A percentile compares a stretch with the other conserved stretches of the same genome.
These are phyloP conservation scores for Hanleya hanleyi DNA, from an alignment of 2,888 invertebrate genomes.

Conservation along the genomic window DNA sequence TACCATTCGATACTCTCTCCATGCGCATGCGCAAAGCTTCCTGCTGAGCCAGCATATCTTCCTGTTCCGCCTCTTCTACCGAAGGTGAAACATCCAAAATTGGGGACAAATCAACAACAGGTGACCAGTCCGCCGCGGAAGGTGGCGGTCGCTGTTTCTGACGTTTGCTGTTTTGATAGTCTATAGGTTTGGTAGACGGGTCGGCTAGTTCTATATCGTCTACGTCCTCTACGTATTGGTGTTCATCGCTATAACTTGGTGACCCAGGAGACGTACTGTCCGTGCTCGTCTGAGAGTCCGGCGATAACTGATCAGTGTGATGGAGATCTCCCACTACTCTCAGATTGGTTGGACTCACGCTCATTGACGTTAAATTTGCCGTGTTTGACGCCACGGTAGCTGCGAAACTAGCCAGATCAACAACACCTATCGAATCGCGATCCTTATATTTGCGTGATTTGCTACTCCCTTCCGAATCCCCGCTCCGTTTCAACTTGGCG, in stretches of 20 bases:
- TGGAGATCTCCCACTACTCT: slow-evolving; percentile 14
- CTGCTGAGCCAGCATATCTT: slow-evolving; percentile 68
- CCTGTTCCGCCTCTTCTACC: slow-evolving; percentile 72
- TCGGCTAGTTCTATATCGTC: slow-evolving; percentile 66
- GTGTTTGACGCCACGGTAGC: slow-evolving; percentile 72
- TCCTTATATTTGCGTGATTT: not conserved
- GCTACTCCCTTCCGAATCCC: not conserved
- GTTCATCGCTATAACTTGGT: slow-evolving; percentile 61
- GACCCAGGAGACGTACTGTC: slow-evolving; percentile 59
- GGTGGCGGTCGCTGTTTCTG: slow-evolving; percentile 69
- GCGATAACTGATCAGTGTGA: slow-evolving; percentile 37
- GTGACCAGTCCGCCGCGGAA: slow-evolving; percentile 71
- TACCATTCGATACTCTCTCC: slow-evolving; percentile 40
- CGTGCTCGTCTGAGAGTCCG: slow-evolving; percentile 52
- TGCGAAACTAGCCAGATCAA: slow-evolving; percentile 71
- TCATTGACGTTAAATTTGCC: slow-evolving; percentile 69
- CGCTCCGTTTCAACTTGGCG: not conserved
- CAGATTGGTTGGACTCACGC: slow-evolving; percentile 67
- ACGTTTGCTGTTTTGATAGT: slow-evolving; percentile 68
- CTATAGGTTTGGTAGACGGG: slow-evolving; percentile 67
- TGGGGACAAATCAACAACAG: slow-evolving; percentile 74
- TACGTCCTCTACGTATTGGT: slow-evolving; percentile 45
- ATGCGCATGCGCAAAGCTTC: slow-evolving; percentile 52
- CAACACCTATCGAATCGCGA: slow-evolving; percentile 29
- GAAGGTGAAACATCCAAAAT: slow-evolving; percentile 75